These are phyloP conservation scores for Eucidaris tribuloides DNA, from an alignment of 35 echinoderm and acorn worm genomes.

Conservation along the genomic window DNA sequence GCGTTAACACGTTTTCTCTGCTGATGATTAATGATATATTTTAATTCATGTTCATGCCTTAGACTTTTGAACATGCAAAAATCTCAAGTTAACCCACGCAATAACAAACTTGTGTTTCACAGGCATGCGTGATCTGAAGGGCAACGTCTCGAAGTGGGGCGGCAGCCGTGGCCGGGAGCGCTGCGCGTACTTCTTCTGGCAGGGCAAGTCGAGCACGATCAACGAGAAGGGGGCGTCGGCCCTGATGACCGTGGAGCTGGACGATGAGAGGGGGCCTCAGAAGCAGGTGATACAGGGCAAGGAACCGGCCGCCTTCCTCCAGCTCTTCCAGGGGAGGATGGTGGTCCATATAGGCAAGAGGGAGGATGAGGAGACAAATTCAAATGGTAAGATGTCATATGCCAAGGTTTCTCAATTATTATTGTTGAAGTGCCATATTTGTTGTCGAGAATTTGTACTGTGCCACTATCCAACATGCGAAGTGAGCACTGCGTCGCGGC, in stretches of 20 bases:
- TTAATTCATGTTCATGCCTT: too few relatives aligned
- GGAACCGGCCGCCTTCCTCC: constrained; percentile 82
- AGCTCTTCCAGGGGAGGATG: constrained; percentile 89
- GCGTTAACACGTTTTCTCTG: too few relatives aligned
- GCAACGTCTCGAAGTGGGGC: constrained; percentile 80
- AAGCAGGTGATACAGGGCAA: constrained; percentile 86
- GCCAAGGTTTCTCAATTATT: too few relatives aligned
- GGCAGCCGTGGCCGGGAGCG: constrained; percentile 73
- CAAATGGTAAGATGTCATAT: too few relatives aligned
- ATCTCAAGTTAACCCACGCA: too few relatives aligned
- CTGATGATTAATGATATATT: too few relatives aligned
- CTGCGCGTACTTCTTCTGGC: constrained; percentile 99
- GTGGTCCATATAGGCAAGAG: constrained; percentile 90
- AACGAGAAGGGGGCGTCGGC: constrained; percentile 99
- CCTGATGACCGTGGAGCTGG: constrained; percentile 97
- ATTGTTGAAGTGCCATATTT: too few relatives aligned
- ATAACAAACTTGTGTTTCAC: too few relatives aligned
- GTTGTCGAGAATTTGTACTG: too few relatives aligned
- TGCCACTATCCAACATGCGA: too few relatives aligned
- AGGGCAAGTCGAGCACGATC: constrained; percentile 89
- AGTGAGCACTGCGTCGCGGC: too few relatives aligned
- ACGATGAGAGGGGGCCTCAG: constrained; percentile 95
- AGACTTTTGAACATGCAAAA: too few relatives aligned
- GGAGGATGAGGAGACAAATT: constrained; percentile 93
- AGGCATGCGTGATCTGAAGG: constrained; percentile 90